Evolutionary conservation across 2,113 vertebrate species (phyloP), one percentile per base, ranked within the genome.

Genomic region (Echinops telfairi): DNA sequence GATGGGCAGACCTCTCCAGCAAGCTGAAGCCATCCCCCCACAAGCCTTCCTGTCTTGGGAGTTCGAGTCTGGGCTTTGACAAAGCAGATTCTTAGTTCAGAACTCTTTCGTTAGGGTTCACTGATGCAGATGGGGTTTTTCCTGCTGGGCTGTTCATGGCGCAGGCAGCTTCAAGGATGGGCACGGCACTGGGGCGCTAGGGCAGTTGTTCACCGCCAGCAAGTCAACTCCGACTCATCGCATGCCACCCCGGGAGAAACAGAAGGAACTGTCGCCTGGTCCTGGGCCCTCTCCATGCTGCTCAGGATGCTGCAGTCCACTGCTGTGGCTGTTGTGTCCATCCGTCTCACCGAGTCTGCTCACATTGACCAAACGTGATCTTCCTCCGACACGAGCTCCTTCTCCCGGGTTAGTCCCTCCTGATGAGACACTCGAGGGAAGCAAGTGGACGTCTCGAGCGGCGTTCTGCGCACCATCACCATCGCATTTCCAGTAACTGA

Each of bases 31-130:
- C 84, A 92, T 93, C 62, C 27, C 92, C 68, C 96, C 73, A 60
- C 78, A 64, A 90, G 43, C 82, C 86, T 96, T 93, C 86, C 95
- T 71, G 83, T 95, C 89, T 66, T 85, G 10, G 47, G 71, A 78
- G 85, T 96, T 94, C 73, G 95, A 94, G 77, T 96, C 92, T 3
- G 68, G 43, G 31, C 96, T 97, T 96, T 91, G 93, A 97, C 96
- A 96, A 89, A 71, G 89, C 60, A 60, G 25, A 86, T 94, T 96
- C 75, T 86, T 77, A 0, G 23, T 73, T 85, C 77, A 68, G 91
- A 90, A 89, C 91, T 95, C 5, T 10, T 84, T 95, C 94, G 86
- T 95, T 95, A 93, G 81, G 94, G 93, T 88, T 97, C 96, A 82
- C 87, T 97, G 82, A 96, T 91, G 94, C 95, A 53, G 90, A 62